Base-by-base conservation (phyloP, 2,888 invertebrate species). In the Megastigmus dorsalis region DNA sequence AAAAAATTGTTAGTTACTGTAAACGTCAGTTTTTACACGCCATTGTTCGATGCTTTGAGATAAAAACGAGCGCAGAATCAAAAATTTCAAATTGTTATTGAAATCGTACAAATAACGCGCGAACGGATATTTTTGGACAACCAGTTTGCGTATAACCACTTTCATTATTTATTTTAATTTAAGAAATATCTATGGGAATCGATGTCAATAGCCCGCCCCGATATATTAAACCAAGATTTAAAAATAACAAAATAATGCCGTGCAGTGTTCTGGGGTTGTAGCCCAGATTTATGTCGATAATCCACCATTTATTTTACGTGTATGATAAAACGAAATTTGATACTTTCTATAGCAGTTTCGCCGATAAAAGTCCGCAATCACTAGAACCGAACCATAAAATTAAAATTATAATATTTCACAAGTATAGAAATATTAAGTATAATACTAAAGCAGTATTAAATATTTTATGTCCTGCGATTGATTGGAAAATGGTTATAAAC, bases 311-410 rank as follows among this genome's bases (percentile, higher is more conserved):
- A 60, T 54, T 70, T 54, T 54, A 52, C 20, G n/a, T n/a, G 54
- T 15, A 62, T 62, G 54, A 70, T 70, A 70, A 60, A 60, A 45
- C 70, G 76, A 76, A 68, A 48, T 57, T 77, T 67, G 52, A 74
- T 67, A 55, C 43, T 63, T 77, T 72, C 66, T n/a, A n/a, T 75
- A 43, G 52, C 54, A 68, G 69, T 77, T 78, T 69, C 57, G 3
- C 38, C 50, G 63, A 48, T 50, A 57, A 57, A 36, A 57, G 20
- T 26, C 10, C 15, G 13, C 18, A 60, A 26, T 38, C 52, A 41
- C 52, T 59, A 9, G 18, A 36, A n/a, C 9, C 20, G 18, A 38
- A 63, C 9, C 20, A 2, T 13, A n/a, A 26, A 26, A 26, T 38
- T 6, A 38, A 13, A 33, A 1, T 10, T 15, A 7, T 30, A 6